A percentile compares a stretch with the other conserved stretches of the same genome.
These are phyloP conservation scores for Epizoanthus ramosus DNA, from an alignment of 92 coral and sea anemone species.

Conservation along the genomic window DNA sequence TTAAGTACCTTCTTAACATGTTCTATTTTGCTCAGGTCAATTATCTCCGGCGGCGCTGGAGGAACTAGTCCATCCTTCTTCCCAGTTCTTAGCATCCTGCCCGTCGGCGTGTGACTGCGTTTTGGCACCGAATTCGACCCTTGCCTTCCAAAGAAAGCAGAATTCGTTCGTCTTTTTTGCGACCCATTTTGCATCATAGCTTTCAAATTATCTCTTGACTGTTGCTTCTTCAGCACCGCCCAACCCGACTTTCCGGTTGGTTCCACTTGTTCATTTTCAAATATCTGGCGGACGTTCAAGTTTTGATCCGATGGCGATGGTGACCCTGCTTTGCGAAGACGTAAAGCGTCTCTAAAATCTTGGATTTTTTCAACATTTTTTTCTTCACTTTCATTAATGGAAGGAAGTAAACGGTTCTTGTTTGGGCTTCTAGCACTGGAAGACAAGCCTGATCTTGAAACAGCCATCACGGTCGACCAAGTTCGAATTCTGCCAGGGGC, in stretches of 20 bases:
- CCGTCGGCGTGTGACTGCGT: constrained; percentile 5
- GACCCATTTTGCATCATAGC: background rate
- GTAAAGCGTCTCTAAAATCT: constrained; percentile 20
- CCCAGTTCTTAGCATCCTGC: background rate
- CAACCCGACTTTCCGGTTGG: background rate
- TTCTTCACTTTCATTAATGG: constrained; percentile 16
- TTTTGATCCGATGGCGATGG: background rate
- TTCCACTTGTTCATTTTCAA: no score
- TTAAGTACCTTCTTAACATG: constrained; percentile 6
- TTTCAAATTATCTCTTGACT: background rate
- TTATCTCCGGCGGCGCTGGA: background rate
- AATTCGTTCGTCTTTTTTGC: constrained; percentile 11
- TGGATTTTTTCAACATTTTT: constrained; percentile 5
- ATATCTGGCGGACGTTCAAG: constrained; percentile 4
- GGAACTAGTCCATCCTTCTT: background rate
- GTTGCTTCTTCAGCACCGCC: constrained; percentile 13
- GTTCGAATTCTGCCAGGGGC: no score
- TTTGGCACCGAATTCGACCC: background rate
- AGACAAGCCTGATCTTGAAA: no score
- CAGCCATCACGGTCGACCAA: no score
- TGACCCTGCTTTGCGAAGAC: background rate
- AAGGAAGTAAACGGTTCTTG: constrained; percentile 18
- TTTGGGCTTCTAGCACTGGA: background rate
- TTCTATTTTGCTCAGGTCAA: constrained; percentile 6
- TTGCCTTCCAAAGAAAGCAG: constrained; percentile 10